These are phyloP conservation scores for Agriopis marginaria DNA, from an alignment of 2,888 invertebrate species.

Conservation along the genomic window DNA sequence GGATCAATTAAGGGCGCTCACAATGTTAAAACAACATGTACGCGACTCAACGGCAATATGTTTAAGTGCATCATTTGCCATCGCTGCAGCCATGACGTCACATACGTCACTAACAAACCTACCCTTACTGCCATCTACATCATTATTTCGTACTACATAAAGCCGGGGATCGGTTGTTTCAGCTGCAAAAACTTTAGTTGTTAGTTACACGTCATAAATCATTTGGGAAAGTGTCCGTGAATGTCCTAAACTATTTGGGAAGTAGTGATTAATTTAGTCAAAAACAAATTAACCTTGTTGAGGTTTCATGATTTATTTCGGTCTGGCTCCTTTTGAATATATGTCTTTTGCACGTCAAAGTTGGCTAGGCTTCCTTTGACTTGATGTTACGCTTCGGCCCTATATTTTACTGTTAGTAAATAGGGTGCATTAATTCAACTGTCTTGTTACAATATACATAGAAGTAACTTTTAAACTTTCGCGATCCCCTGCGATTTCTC, in stretches of 20 bases:
- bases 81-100: conserved; percentile 50
- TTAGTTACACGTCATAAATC: conserved; percentile 61
- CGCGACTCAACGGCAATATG: conserved; percentile 64
- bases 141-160: conserved; percentile 7
- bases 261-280: conserved; percentile 53
- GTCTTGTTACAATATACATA: too few relatives aligned
- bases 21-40: conserved; percentile 59
- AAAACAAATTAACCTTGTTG: conserved; percentile 62
- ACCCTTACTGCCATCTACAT: neutral
- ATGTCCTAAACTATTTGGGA: conserved; percentile 65
- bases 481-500: too few relatives aligned
- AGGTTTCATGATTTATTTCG: conserved; percentile 42
- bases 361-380: too few relatives aligned
- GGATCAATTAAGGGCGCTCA: conserved; percentile 58
- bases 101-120: conserved; percentile 44
- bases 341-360: too few relatives aligned
- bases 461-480: too few relatives aligned
- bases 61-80: conserved; percentile 72
- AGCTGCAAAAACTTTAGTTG: neutral
- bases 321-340: neutral
- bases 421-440: too few relatives aligned
- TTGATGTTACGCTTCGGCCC: neutral
- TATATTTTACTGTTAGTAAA: neutral
- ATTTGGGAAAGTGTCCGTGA: conserved; percentile 64
- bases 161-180: neutral